Evolutionary conservation across 1,140 invertebrate genomes (phyloP).

Genomic region (Bacillus rossius): DNA sequence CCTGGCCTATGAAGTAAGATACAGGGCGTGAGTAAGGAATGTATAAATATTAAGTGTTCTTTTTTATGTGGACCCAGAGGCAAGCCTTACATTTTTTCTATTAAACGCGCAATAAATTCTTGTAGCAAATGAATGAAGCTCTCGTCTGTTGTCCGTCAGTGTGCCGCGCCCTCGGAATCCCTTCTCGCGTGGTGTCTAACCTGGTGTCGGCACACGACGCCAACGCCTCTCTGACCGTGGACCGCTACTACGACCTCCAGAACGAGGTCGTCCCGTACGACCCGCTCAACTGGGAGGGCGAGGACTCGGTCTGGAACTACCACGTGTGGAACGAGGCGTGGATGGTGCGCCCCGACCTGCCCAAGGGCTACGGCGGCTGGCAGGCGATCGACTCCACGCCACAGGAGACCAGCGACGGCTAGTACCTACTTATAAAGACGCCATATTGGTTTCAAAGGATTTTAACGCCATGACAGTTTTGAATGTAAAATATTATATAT

Average conservation of each 20-base stretch:
- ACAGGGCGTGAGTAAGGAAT: too few relatives aligned
- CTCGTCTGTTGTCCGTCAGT: slow-evolving; percentile 43
- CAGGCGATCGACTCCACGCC: slow-evolving; percentile 69
- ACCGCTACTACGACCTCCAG: slow-evolving; percentile 57
- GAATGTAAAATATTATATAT: too few relatives aligned
- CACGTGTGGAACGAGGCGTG: slow-evolving; percentile 78
- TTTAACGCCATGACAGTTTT: too few relatives aligned
- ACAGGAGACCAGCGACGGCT: slow-evolving; percentile 55
- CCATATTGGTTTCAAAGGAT: neutral
- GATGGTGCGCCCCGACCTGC: slow-evolving; percentile 65
- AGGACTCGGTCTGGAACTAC: slow-evolving; percentile 68
- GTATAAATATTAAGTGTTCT: too few relatives aligned
- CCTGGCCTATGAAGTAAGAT: too few relatives aligned
- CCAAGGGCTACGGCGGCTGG: slow-evolving; percentile 64
- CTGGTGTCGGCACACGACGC: slow-evolving; percentile 68
- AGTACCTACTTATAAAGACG: neutral
- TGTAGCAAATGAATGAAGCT: too few relatives aligned
- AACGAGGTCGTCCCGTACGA: slow-evolving; percentile 53
- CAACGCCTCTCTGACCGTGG: slow-evolving; percentile 64
- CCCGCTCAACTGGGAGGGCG: slow-evolving; percentile 47
- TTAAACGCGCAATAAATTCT: too few relatives aligned
- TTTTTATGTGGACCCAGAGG: too few relatives aligned
- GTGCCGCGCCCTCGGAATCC: slow-evolving; percentile 64
- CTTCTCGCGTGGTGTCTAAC: slow-evolving; percentile 63
- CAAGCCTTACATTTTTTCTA: too few relatives aligned